Conservation (phyloP, 1,140 invertebrate species). For the Araneus ventricosus region DNA sequence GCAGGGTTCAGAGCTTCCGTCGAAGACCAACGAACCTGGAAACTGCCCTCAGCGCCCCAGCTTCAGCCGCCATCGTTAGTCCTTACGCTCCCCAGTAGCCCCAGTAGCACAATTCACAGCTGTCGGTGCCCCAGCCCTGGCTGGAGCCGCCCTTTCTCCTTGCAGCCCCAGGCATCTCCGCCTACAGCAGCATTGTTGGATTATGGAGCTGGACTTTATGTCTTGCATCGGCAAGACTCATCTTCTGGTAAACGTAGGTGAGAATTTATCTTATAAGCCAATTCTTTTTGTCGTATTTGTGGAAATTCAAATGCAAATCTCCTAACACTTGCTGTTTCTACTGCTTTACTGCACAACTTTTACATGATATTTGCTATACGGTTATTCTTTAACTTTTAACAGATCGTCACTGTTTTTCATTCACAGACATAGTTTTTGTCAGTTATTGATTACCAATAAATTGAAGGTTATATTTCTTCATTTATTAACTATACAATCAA, state of each 20-base stretch:
- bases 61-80: background rate
- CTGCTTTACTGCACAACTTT: too few species aligned
- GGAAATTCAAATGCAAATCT: too few species aligned
- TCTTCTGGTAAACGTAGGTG: slow-evolving; percentile 13
- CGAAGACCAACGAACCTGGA: slow-evolving; percentile 39
- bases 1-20: slow-evolving; percentile 45
- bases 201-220: background rate
- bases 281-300: too few species aligned
- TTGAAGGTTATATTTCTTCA: too few species aligned
- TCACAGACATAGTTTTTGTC: too few species aligned
- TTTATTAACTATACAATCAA: too few species aligned
- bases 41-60: slow-evolving; percentile 49
- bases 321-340: too few species aligned
- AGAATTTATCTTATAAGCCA: background rate
- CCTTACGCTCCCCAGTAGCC: slow-evolving; percentile 54
- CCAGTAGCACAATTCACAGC: background rate
- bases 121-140: background rate
- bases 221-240: background rate
- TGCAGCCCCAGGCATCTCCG: background rate
- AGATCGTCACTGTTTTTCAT: too few species aligned
- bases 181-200: slow-evolving; percentile 36
- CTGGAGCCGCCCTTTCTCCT: background rate
- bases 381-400: too few species aligned
- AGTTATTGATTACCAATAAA: too few species aligned
- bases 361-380: too few species aligned